Percentiles rank a stretch among this genome's conserved stretches.
phyloP scores from a whole-genome alignment of 2,888 invertebrate genomes.

The Seira sanloemensis region DNA sequence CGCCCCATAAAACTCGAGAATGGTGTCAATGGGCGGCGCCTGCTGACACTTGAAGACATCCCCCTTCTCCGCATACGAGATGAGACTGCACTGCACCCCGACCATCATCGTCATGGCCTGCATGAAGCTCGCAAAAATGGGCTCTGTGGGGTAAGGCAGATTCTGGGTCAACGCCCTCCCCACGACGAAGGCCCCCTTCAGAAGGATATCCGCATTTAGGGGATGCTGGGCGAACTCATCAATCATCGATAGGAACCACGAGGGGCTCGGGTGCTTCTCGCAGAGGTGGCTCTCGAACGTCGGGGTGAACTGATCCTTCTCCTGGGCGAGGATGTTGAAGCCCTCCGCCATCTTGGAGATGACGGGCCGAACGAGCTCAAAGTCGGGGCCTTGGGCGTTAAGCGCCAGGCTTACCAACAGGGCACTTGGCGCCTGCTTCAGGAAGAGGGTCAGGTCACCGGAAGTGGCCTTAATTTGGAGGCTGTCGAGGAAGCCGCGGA shows the following conservation, averaged over 20 bases:
- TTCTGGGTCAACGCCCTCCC: neutral
- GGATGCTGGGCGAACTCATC: constrained; percentile 23
- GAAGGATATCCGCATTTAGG: constrained; percentile 26
- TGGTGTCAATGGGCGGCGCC: constrained; percentile 21
- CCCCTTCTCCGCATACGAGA: constrained; percentile 43
- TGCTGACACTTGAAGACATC: constrained; percentile 36
- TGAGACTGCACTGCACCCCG: constrained; percentile 43
- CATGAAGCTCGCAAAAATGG: constrained; percentile 2
- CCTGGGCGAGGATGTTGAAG: neutral
- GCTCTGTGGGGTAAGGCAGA: constrained; percentile 18
- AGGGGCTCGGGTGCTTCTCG: neutral
- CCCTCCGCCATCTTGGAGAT: constrained; percentile 19
- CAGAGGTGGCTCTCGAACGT: constrained; percentile 23
- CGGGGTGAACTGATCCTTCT: neutral
- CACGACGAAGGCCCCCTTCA: constrained; percentile 27
- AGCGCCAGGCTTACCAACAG: constrained; percentile 42
- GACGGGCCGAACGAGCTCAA: constrained; percentile 23
- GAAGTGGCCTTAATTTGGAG: too few species aligned
- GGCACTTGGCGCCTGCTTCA: constrained; percentile 22
- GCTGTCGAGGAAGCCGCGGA: too few species aligned
- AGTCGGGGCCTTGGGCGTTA: neutral
- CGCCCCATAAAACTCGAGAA: constrained; percentile 13
- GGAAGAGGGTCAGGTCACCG: too few species aligned
- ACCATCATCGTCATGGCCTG: constrained; percentile 22
- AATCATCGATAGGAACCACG: constrained; percentile 27